These are phyloP conservation scores for Hesperia comma DNA, from an alignment of 2,888 invertebrate species.

Conservation along the genomic window DNA sequence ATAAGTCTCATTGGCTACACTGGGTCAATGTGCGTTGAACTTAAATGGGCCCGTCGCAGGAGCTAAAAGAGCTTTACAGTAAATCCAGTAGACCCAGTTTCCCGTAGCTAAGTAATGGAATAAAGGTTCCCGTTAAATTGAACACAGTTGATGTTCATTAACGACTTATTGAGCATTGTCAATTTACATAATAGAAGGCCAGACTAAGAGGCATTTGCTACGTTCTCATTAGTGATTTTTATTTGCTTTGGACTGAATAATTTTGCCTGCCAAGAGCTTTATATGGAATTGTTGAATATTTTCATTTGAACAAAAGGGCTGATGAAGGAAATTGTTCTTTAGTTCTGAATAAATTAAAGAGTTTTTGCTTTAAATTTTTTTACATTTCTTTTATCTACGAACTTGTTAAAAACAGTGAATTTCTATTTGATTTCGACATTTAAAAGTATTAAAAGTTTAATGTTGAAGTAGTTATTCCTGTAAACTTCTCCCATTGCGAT, in stretches of 20 bases:
- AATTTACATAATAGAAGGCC: conserved; percentile 37
- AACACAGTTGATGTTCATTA: conserved; percentile 31
- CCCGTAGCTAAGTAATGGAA: conserved; percentile 21
- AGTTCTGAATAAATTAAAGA: background rate
- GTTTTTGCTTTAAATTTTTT: background rate
- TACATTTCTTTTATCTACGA: background rate
- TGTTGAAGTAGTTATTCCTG: no score
- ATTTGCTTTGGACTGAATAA: conserved; percentile 24
- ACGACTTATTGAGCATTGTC: conserved; percentile 34
- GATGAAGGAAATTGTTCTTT: background rate
- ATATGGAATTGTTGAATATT: conserved; percentile 4
- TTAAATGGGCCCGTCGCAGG: no score
- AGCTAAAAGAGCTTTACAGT: no score
- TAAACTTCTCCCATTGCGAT: no score
- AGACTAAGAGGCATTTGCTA: conserved; percentile 20
- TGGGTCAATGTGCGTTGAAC: no score
- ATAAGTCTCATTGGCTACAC: no score
- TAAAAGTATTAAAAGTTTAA: no score
- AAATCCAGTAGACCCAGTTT: background rate
- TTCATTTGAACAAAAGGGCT: conserved; percentile 1
- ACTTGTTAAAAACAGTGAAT: background rate
- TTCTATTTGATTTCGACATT: background rate
- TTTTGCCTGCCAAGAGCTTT: conserved; percentile 11
- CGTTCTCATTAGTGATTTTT: conserved; percentile 36
- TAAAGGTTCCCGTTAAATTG: conserved; percentile 30